Base-by-base conservation (phyloP, 2,797 vertebrate species). In the Acanthis flammea region DNA sequence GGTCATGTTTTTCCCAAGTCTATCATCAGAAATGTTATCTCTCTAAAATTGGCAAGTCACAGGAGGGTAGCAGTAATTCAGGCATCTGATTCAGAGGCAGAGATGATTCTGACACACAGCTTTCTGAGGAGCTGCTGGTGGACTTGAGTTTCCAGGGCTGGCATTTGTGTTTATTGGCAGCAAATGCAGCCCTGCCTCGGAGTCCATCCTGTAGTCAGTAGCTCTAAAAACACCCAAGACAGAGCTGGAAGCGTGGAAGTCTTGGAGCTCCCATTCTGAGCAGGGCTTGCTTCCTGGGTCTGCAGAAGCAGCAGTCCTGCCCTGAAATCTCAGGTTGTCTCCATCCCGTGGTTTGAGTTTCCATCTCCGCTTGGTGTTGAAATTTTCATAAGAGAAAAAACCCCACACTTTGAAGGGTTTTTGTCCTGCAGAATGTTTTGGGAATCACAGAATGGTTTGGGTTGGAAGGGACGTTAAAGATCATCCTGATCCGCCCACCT, bases 331-430 rank as follows among this genome's bases (percentile, higher is more conserved):
- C 51, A 48, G 28, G 13, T n/a, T 88, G 58, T 58, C 24, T 28
- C 1, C 42, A 48, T 58, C 53, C 33, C 2, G 1, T 51, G 41
- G 27, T 62, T 78, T 88, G 41, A 58, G 27, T 58, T 78, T 66
- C 21, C 12, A 4, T 74, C 7, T 62, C 12, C 10, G 33, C 14
- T 21, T 31, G 30, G 16, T 55, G 28, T 48, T 74, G 42, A 78
- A 45, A n/a, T 68, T 91, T 60, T 68, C 53, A 8, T 22, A 81
- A 58, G 28, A 79, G 33, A 14, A 75, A 14, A 58, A 48, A 9
- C 0, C 4, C 13, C 17, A 19, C 14, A 3, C 5, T 55, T 51
- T 11, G 25, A 22, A 54, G 19, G 22, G 13, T 0, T 70, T 89
- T 91, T 77, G 30, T 77, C 35, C 28, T 65, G 23, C 28, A 55